A percentile compares a stretch with the other conserved stretches of the same genome.
Conservation (phyloP, 2,797 vertebrate genomes). For the Sphenodon punctatus region DNA sequence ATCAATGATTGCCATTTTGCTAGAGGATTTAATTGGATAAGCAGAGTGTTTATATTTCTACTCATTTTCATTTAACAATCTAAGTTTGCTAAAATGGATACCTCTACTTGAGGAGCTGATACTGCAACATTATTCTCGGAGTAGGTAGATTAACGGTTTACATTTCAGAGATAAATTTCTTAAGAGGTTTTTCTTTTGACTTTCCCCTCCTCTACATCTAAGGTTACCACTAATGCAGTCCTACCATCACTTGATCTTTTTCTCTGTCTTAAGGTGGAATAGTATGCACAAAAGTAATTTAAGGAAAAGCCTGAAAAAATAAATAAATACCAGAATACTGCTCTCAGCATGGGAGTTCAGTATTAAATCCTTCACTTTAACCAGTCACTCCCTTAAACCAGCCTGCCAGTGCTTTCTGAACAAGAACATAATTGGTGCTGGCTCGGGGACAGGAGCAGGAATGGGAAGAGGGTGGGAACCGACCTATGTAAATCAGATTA, state of each 20-base stretch:
- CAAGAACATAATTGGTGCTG: slow-evolving; percentile 1
- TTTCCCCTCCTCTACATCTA: too few species aligned
- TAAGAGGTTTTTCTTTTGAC: slow-evolving; percentile 1
- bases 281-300: background rate
- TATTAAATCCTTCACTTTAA: background rate
- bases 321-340: accelerated
- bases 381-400: background rate
- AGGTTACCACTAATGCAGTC: too few species aligned
- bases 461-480: too few species aligned
- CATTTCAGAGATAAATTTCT: slow-evolving; percentile 14
- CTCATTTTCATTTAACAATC: background rate
- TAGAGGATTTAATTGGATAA: background rate
- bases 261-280: background rate
- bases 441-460: too few species aligned
- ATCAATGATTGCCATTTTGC: background rate
- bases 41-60: background rate
- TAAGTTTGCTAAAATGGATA: background rate
- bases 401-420: background rate
- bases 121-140: background rate
- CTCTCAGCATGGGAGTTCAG: background rate
- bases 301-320: background rate
- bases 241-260: too few species aligned
- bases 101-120: background rate
- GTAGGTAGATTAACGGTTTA: slow-evolving; percentile 14
- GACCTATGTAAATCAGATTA: too few species aligned